A percentile compares a stretch with the other conserved stretches of the same genome.
Evolutionary conservation across 2,113 vertebrate genomes (phyloP).

Genomic region (Crotalus helleri): DNA sequence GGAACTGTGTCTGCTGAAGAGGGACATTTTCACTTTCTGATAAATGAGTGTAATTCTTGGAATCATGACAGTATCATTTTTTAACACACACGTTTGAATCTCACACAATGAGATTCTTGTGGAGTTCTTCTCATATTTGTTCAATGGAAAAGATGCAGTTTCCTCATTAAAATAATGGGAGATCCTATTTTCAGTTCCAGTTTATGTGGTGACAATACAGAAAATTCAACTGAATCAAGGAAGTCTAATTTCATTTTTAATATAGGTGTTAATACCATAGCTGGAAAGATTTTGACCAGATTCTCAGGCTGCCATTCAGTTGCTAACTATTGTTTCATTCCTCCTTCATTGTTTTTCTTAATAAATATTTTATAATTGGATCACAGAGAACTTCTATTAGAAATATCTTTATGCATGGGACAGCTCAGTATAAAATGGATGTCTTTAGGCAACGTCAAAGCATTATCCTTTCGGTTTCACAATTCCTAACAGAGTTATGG

Average conservation of each 20-base stretch:
- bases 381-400: background rate
- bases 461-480: background rate
- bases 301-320: background rate
- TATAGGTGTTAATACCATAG: background rate
- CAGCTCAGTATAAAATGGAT: background rate
- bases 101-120: background rate
- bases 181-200: background rate
- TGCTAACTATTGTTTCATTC: background rate
- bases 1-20: background rate
- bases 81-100: background rate
- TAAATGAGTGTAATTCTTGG: background rate
- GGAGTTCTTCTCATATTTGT: background rate
- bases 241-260: background rate
- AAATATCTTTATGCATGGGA: background rate
- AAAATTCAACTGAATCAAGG: background rate
- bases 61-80: background rate
- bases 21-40: background rate
- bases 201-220: background rate
- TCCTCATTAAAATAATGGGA: background rate
- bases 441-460: background rate
- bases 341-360: background rate
- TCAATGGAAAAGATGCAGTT: background rate
- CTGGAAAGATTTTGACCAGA: background rate
- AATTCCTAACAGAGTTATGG: background rate
- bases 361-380: background rate